Percentiles rank a stretch among this genome's conserved stretches.
These are phyloP conservation scores for Phenganax marumi DNA, from an alignment of 92 coral and sea anemone species.

Conservation along the genomic window DNA sequence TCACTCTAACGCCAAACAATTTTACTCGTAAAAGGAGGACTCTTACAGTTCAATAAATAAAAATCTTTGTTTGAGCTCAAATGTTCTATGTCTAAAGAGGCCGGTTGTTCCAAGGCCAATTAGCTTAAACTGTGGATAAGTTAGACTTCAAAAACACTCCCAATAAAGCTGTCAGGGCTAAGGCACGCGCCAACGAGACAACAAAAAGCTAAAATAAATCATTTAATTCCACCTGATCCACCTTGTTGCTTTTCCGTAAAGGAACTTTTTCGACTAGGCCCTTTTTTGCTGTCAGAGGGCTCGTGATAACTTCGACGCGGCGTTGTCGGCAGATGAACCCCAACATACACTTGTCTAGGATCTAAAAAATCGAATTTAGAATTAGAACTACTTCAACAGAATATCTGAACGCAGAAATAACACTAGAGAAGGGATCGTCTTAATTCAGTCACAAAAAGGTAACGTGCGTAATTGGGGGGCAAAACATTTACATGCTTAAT, in stretches of 20 bases:
- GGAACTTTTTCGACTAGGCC: slow-evolving; percentile 47
- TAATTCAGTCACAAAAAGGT: no score
- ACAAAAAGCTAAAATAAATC: background rate
- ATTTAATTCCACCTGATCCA: slow-evolving; percentile 14
- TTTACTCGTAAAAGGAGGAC: no score
- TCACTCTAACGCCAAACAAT: no score
- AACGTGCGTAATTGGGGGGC: no score
- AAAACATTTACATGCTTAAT: no score
- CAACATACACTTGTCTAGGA: slow-evolving; percentile 87
- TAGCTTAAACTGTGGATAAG: no score
- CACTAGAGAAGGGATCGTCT: no score
- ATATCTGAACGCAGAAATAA: background rate
- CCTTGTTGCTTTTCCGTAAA: background rate
- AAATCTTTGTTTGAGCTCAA: no score
- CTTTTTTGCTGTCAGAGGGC: slow-evolving; percentile 28
- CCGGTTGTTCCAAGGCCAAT: no score
- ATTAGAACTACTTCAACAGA: background rate
- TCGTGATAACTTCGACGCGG: slow-evolving; percentile 66
- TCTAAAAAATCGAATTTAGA: slow-evolving; percentile 48
- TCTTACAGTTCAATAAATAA: no score
- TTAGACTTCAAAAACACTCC: no score
- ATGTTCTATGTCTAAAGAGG: no score
- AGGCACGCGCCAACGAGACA: background rate
- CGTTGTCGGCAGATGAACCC: slow-evolving; percentile 90
- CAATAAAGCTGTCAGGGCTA: background rate